These are phyloP conservation scores for Aphelenchoides besseyi DNA, from an alignment of 1,140 invertebrate species.

Conservation along the genomic window DNA sequence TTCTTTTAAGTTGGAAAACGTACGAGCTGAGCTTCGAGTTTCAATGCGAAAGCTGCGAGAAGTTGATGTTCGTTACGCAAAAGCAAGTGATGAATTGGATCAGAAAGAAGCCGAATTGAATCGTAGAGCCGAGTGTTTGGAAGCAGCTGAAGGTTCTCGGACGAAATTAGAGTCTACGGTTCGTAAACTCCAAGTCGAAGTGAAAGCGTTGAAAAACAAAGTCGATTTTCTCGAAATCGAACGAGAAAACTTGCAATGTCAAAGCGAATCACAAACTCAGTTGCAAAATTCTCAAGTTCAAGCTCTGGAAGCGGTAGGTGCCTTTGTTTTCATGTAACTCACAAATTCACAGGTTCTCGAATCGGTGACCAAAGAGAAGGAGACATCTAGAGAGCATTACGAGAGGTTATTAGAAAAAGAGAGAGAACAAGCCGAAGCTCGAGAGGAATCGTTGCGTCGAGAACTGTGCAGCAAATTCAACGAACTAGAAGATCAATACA, in stretches of 20 bases:
- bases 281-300: slow-evolving; percentile 60
- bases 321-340: background rate
- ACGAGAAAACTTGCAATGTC: slow-evolving; percentile 54
- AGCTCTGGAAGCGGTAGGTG: slow-evolving; percentile 54
- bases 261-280: slow-evolving; percentile 57
- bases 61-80: slow-evolving; percentile 13
- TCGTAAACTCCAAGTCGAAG: slow-evolving; percentile 54
- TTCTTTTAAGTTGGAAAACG: slow-evolving; percentile 18
- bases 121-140: slow-evolving; percentile 42
- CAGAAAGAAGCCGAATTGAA: slow-evolving; percentile 37
- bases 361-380: slow-evolving; percentile 59
- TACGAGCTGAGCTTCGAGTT: background rate
- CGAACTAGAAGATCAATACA: slow-evolving; percentile 61
- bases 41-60: slow-evolving; percentile 29
- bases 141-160: slow-evolving; percentile 51
- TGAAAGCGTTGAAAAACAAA: slow-evolving; percentile 52
- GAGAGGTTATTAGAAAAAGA: slow-evolving; percentile 51
- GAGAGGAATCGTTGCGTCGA: slow-evolving; percentile 51
- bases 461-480: slow-evolving; percentile 60
- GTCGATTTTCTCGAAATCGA: slow-evolving; percentile 61
- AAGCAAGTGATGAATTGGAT: slow-evolving; percentile 20
- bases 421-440: slow-evolving; percentile 47
- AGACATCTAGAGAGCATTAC: slow-evolving; percentile 53
- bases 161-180: slow-evolving; percentile 49
- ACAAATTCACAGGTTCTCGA: slow-evolving; percentile 45